Conservation (phyloP, 2,797 vertebrate species). For the Cygnus olor region DNA sequence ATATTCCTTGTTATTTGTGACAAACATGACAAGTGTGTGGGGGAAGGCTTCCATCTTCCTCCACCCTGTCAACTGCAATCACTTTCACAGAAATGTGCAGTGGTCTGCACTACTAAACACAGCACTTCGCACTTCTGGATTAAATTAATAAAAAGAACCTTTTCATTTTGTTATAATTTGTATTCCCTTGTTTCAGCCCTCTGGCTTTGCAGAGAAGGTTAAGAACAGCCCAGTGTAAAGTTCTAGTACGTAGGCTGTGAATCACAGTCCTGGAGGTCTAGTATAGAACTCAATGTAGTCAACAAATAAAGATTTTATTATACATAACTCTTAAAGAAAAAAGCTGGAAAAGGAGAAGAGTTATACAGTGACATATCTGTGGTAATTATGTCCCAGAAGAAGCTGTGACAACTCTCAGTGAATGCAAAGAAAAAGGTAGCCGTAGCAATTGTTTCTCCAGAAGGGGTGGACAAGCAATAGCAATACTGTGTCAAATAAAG, state of each 20-base stretch:
- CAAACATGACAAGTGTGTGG: not conserved
- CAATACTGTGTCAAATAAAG: not conserved
- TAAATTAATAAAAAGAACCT: not conserved
- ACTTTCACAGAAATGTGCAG: not conserved
- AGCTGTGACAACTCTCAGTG: not conserved
- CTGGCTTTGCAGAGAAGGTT: not conserved
- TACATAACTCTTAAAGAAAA: not conserved
- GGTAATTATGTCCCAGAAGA: not conserved
- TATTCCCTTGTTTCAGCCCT: not conserved
- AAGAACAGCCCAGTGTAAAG: not conserved
- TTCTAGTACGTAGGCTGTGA: not conserved
- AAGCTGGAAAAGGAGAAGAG: not conserved
- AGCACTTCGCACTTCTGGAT: not conserved
- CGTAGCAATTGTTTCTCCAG: not conserved
- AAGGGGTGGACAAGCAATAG: not conserved
- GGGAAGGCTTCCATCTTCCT: not conserved
- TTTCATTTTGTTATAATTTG: not conserved
- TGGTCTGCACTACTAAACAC: not conserved
- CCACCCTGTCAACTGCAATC: not conserved
- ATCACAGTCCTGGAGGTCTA: not conserved
- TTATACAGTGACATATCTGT: not conserved
- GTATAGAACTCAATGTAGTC: not conserved
- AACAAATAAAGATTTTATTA: not conserved
- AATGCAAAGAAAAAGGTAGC: not conserved
- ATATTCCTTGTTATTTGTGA: not conserved